Evolutionary conservation across 2,888 invertebrate species (phyloP), one percentile per base, ranked within the genome.

Genomic region (Gryllus longicercus): DNA sequence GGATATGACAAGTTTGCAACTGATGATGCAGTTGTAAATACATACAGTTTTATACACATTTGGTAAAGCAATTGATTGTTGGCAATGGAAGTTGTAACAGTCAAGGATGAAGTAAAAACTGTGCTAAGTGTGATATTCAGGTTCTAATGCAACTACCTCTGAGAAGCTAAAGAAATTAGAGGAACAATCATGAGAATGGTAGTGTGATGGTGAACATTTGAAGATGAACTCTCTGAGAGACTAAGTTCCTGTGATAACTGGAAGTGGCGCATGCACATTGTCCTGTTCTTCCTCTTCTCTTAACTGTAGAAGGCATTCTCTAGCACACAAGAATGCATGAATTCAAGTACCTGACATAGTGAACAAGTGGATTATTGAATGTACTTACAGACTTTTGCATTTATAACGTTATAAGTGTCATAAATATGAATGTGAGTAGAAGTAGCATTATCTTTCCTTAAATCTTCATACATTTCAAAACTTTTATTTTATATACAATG

Each of bases 321-420:
- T 63, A 63, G 25, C 16, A 75, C 78, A 79, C 76, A 74, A 75
- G 75, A 78, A 51, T 78, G 81, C 51, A 75, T 75, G 78, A 76
- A 78, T 79, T 76, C 78, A 77, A 75, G 81, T 81, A 81, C 81
- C 81, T 81, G 81, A 81, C n/a, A 63, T 63, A 63, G 63, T 63
- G 63, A 63, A 63, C n/a, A 63, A 63, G 63, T 63, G 63, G 63
- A 18, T 63, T 63, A 18, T 14, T 63, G n/a, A 63, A 63, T 63
- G 82, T 82, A 82, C 82, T 82, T 82, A 82, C 82, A 80, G 82
- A 82, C 76, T 74, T 63, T 79, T 79, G 82, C 82, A 82, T 82
- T 82, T 82, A 82, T 78, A 81, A 77, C 18, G 63, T 63, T 63
- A 63, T 11, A 63, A 63, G 14, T 63, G 63, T 63, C 63, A 63